phyloP scores from a whole-genome alignment of 2,797 vertebrate species.

The Lagodon rhomboides region DNA sequence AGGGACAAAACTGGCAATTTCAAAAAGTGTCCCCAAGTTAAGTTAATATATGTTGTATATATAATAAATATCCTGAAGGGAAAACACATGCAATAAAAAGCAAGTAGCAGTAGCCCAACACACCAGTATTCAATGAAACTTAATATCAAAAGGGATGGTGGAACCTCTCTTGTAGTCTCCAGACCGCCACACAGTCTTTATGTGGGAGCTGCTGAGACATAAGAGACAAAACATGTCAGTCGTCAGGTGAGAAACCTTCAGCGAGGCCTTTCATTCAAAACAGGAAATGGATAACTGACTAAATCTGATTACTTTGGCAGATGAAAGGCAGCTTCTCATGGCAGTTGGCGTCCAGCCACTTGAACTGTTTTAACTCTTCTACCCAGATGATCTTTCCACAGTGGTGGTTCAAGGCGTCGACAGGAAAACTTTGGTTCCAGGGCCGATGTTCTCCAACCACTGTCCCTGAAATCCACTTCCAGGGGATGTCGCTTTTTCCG shows the following conservation, averaged over 20 bases:
- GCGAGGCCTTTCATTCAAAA: no score
- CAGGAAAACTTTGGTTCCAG: background rate
- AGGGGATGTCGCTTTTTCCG: background rate
- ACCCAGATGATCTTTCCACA: slow-evolving; percentile 28
- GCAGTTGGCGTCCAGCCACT: background rate
- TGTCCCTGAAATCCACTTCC: slow-evolving; percentile 20
- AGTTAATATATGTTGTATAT: no score
- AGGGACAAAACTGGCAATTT: no score
- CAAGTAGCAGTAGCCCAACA: background rate
- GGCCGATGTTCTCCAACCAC: fast-evolving
- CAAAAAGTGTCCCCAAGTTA: no score
- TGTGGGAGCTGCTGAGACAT: background rate
- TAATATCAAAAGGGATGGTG: background rate
- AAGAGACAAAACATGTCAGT: background rate
- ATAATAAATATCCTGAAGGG: no score
- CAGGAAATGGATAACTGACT: no score
- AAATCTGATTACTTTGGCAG: slow-evolving; percentile 26
- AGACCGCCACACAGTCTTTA: background rate
- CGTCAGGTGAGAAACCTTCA: background rate
- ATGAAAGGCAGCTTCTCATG: slow-evolving; percentile 10
- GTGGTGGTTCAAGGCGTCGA: background rate
- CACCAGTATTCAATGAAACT: background rate
- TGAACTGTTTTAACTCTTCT: fast-evolving
- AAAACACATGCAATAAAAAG: background rate
- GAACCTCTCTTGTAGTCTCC: background rate